phyloP scores from a whole-genome alignment of 35 echinoderm and acorn worm species.

The Apostichopus californicus region DNA sequence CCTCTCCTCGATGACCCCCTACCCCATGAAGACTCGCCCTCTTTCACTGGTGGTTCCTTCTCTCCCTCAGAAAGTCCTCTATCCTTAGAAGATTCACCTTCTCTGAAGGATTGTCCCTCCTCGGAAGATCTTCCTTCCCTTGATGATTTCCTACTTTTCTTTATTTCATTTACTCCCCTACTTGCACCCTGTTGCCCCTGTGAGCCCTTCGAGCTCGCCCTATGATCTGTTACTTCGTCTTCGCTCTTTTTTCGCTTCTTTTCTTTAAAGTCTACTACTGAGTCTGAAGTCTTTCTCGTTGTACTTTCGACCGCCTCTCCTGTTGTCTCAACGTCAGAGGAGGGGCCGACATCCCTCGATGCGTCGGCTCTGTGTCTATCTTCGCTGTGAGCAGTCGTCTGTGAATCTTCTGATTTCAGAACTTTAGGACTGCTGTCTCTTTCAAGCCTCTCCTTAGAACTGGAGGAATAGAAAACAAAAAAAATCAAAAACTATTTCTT shows the following conservation, averaged over 20 bases:
- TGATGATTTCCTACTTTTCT: neutral
- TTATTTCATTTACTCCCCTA: neutral
- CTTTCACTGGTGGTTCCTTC: neutral
- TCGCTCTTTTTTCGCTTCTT: slow-evolving; percentile 35
- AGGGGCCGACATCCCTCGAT: too few relatives aligned
- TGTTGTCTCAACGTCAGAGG: too few relatives aligned
- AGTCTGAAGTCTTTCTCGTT: neutral
- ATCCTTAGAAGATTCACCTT: neutral
- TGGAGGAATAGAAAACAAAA: too few relatives aligned
- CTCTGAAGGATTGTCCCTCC: neutral
- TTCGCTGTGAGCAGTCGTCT: neutral
- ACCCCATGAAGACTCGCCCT: neutral
- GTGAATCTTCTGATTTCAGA: neutral
- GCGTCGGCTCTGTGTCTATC: neutral
- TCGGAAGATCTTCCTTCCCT: neutral
- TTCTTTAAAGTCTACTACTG: neutral
- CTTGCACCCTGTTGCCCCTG: neutral
- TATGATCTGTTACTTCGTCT: neutral
- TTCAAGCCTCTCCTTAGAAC: too few relatives aligned
- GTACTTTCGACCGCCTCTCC: too few relatives aligned
- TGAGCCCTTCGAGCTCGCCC: neutral
- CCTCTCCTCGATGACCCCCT: neutral
- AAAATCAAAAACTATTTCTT: too few relatives aligned
- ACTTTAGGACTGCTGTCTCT: neutral
- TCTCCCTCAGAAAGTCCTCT: neutral